Conservation (phyloP, 2,888 invertebrate species). For the Platycheirus albimanus region DNA sequence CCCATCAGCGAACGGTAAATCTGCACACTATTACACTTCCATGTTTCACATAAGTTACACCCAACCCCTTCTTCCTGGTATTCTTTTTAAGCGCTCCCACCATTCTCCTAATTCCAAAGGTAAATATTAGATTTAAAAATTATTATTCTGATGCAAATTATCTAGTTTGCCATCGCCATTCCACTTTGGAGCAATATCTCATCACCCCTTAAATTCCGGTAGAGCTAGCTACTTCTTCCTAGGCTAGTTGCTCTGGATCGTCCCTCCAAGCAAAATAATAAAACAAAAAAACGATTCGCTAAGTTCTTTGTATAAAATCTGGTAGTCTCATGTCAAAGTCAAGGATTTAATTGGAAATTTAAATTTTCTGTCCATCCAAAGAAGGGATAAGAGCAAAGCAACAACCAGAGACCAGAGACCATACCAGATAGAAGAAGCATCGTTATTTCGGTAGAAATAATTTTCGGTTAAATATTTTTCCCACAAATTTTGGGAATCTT, state of each 20-base stretch:
- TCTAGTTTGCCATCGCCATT: background rate
- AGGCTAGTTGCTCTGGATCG: background rate
- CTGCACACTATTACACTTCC: no score
- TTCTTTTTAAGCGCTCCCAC: no score
- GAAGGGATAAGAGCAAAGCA: no score
- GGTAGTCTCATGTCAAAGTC: slow-evolving; percentile 52
- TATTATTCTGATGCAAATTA: slow-evolving; percentile 17
- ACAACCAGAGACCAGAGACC: background rate
- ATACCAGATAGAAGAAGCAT: background rate
- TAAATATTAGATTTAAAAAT: slow-evolving; percentile 15
- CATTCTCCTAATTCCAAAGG: no score
- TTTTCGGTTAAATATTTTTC: slow-evolving; percentile 42
- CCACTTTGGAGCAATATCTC: slow-evolving; percentile 1
- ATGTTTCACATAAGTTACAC: no score
- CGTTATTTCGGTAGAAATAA: slow-evolving; percentile 34
- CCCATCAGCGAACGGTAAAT: no score
- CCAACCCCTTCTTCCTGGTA: no score
- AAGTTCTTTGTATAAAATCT: slow-evolving; percentile 1
- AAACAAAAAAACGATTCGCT: background rate
- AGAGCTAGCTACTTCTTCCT: slow-evolving; percentile 1
- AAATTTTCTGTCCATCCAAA: slow-evolving; percentile 37
- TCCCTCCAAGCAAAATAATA: background rate
- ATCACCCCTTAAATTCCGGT: slow-evolving; percentile 12
- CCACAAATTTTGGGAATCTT: slow-evolving; percentile 28
- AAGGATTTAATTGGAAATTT: slow-evolving; percentile 64